These are phyloP conservation scores for Serranus cabrilla DNA, from an alignment of 2,797 vertebrate species.

Conservation along the genomic window DNA sequence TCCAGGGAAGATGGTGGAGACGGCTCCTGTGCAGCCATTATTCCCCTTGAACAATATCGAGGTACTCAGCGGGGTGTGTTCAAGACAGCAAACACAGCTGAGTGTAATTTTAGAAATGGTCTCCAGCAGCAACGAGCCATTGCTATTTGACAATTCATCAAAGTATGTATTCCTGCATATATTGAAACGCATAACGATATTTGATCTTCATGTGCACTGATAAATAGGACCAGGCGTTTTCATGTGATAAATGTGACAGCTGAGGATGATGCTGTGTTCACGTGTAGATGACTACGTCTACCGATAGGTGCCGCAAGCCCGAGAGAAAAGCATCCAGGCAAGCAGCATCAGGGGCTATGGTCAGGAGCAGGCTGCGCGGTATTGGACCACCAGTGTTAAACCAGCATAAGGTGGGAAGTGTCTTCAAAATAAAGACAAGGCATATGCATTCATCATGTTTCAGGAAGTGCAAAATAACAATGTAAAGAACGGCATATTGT, in stretches of 20 bases:
- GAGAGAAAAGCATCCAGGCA: not conserved
- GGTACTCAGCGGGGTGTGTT: slow-evolving; percentile 78
- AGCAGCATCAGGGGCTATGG: slow-evolving; percentile 16
- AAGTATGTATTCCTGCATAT: slow-evolving; percentile 17
- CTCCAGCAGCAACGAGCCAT: slow-evolving; percentile 46
- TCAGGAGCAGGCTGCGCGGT: slow-evolving; percentile 9
- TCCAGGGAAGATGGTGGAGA: slow-evolving; percentile 94
- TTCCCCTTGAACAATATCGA: slow-evolving; percentile 77
- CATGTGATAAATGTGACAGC: slow-evolving; percentile 47
- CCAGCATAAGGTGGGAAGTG: not conserved
- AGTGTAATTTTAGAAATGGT: slow-evolving; percentile 23
- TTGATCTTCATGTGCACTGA: not conserved
- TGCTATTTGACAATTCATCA: slow-evolving; percentile 4
- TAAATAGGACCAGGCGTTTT: slow-evolving; percentile 20
- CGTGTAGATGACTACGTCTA: slow-evolving; percentile 12
- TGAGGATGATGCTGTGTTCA: slow-evolving; percentile 60
- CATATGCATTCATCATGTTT: not conserved
- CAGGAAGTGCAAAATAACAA: not conserved
- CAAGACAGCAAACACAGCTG: slow-evolving; percentile 63
- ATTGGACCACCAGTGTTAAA: slow-evolving; percentile 4
- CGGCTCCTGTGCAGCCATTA: slow-evolving; percentile 93
- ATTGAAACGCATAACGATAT: slow-evolving; percentile 7
- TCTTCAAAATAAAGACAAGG: slow-evolving; percentile 37
- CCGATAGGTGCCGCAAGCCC: slow-evolving; percentile 51
- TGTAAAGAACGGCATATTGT: too few relatives aligned